Evolutionary conservation across 2,888 invertebrate genomes (phyloP).

Genomic region (Bursaphelenchus okinawaensis): DNA sequence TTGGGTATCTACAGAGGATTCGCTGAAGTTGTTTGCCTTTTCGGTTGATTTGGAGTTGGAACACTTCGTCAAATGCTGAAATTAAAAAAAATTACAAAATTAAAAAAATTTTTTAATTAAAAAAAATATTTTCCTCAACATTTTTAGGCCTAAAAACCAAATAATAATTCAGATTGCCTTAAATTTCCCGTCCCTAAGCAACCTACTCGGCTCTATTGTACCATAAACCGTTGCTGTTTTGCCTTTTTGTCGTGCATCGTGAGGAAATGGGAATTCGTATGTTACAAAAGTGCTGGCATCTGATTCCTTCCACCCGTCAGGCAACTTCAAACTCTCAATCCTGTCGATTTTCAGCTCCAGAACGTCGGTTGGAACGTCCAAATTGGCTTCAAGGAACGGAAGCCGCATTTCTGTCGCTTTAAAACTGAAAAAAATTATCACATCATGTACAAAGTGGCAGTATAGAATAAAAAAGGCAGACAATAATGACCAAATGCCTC

Average conservation of each 20-base stretch:
- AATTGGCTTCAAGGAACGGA: conserved; percentile 63
- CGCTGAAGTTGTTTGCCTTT: conserved; percentile 74
- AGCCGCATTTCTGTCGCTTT: conserved; percentile 21
- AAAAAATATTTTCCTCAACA: neutral
- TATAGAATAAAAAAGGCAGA: no score
- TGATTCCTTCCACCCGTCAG: conserved; percentile 55
- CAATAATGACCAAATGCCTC: no score
- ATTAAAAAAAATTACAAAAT: no score
- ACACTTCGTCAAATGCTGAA: conserved; percentile 39
- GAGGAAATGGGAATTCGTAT: conserved; percentile 84
- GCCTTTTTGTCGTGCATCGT: conserved; percentile 68
- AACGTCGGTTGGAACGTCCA: conserved; percentile 61
- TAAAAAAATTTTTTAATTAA: neutral
- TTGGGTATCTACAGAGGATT: conserved; percentile 77
- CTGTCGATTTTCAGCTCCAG: conserved; percentile 59
- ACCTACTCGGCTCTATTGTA: conserved; percentile 71
- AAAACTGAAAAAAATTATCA: conserved; percentile 20
- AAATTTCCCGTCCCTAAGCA: neutral
- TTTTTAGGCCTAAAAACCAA: neutral
- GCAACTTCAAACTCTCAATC: conserved; percentile 31
- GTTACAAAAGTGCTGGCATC: conserved; percentile 72
- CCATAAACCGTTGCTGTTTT: conserved; percentile 75
- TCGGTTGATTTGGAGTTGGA: conserved; percentile 72
- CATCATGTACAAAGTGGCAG: no score
- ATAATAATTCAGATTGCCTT: neutral